Evolutionary conservation across 2,888 invertebrate genomes (phyloP), one percentile per base, ranked within the genome.

Genomic region (Iselma pallidipennis): DNA sequence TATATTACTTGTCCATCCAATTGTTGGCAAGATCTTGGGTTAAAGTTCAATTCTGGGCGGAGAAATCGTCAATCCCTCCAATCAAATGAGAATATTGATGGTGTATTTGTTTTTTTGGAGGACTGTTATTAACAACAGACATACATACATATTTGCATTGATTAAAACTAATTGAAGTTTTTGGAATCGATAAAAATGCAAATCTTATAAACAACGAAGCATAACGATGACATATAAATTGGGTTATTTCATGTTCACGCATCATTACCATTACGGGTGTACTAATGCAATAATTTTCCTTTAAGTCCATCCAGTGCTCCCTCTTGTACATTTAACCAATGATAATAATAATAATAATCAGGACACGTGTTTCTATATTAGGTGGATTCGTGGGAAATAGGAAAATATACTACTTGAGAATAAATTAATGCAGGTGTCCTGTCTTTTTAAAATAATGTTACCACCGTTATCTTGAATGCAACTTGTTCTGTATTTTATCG

Each of bases 31-130:
- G 68, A 66, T 63, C 57, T 49, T 48, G 54, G 71, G 71, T 70
- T 66, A 71, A 68, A 71, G 72, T 66, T 71, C 70, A 59, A 29
- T 26, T 50, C 55, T 58, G 68, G 72, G 72, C 72, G 72, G 70
- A 56, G 63, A 65, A 31, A 49, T 63, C 68, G 69, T 23, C 21
- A 45, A 23, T 21, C 23, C 23, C 2, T 10, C 45, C 52, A 52
- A 52, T 52, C 31, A 23, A n/a, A n/a, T n/a, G n/a, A n/a, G n/a
- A n/a, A 6, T 52, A 19, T 12, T 50, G 23, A 50, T 50, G 19
- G 25, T n/a, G 6, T 23, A 10, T 25, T 50, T n/a, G n/a, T n/a
- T n/a, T n/a, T n/a, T n/a, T n/a, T 49, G 23, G 21, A 49, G 4
- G 10, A n/a, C 19, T 19, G 10, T 50, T 16, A 12, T n/a, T 26